These are phyloP conservation scores for Prorops nasuta DNA, from an alignment of 1,140 invertebrate genomes.

Conservation along the genomic window DNA sequence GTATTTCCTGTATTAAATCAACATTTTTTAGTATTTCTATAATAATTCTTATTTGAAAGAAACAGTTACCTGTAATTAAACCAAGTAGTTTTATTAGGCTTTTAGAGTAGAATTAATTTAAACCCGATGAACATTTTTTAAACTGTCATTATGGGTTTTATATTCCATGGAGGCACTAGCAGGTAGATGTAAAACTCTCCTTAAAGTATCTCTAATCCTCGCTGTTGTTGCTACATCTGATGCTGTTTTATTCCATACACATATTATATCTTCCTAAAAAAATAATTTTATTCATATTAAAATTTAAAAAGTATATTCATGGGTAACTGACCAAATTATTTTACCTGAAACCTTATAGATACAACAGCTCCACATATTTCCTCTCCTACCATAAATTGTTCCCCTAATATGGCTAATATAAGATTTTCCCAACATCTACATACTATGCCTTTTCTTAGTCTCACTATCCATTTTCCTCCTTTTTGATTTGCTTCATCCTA, in stretches of 20 bases:
- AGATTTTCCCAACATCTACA: conserved; percentile 98
- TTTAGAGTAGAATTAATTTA: no score
- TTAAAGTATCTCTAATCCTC: conserved; percentile 91
- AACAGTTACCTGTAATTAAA: no score
- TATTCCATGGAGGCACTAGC: conserved; percentile 92
- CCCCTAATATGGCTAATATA: conserved; percentile 94
- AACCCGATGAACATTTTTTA: conserved; percentile 62
- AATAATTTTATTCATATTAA: neutral
- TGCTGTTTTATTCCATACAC: conserved; percentile 96
- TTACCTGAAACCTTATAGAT: conserved; percentile 87
- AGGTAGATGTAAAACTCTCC: conserved; percentile 91
- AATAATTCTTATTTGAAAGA: no score
- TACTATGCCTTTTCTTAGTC: conserved; percentile 91
- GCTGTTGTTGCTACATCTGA: conserved; percentile 82
- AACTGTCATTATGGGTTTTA: conserved; percentile 87
- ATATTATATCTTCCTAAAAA: conserved; percentile 90
- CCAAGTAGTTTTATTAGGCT: no score
- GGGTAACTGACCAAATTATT: neutral
- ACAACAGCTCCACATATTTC: conserved; percentile 98
- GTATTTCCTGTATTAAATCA: neutral
- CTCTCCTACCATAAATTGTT: conserved; percentile 98
- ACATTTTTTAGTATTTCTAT: neutral
- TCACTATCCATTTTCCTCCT: conserved; percentile 96
- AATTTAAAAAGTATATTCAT: neutral
- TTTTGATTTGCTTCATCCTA: conserved; percentile 89